Conservation (phyloP, 1,140 invertebrate species). For the Pollicipes pollicipes region DNA sequence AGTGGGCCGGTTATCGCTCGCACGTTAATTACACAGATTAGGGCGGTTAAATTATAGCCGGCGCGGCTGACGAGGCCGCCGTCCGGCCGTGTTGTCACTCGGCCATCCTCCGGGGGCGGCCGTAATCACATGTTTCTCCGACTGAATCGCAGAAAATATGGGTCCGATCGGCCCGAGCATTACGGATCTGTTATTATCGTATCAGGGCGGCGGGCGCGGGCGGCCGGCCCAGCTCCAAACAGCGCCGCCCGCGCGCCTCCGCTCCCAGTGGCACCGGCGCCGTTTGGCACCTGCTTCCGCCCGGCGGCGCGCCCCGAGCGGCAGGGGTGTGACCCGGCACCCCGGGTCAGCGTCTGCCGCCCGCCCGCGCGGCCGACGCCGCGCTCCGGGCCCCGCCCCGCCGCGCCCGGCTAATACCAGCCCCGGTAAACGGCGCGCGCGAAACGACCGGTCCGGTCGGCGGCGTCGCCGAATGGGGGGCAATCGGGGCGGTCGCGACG, state of each 20-base stretch:
- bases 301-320: too few species aligned
- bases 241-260: too few species aligned
- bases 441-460: not conserved
- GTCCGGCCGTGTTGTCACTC: not conserved
- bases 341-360: not conserved
- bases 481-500: not conserved
- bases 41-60: not conserved
- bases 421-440: not conserved
- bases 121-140: not conserved
- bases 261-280: too few species aligned
- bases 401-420: not conserved
- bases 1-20: not conserved
- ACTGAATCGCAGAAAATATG: not conserved
- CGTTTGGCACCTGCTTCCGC: too few species aligned
- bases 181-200: not conserved
- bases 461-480: not conserved
- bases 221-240: not conserved
- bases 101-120: too few species aligned
- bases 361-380: not conserved
- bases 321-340: too few species aligned
- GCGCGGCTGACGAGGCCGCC: too few species aligned
- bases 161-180: not conserved
- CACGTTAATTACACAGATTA: slow-evolving; percentile 1
- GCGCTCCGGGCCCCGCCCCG: too few species aligned
- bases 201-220: not conserved